phyloP scores from a whole-genome alignment of 2,888 invertebrate species.

The Tenthredo scrophulariae region DNA sequence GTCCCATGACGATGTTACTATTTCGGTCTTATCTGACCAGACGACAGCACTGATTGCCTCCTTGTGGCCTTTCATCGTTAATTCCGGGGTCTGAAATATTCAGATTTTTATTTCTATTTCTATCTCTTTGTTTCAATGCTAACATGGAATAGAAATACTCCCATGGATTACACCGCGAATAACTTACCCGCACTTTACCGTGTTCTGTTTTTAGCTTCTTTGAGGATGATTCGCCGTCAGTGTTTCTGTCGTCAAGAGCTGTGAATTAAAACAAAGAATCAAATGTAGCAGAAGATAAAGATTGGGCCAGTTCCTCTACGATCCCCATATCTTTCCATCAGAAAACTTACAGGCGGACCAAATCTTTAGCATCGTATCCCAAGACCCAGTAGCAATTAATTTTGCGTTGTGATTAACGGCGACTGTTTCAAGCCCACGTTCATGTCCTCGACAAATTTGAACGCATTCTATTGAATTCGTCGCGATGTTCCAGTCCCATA shows the following conservation, averaged over 20 bases:
- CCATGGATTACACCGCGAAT: neutral
- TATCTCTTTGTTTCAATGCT: neutral
- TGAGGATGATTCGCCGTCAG: constrained; percentile 81
- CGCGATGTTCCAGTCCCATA: constrained; percentile 92
- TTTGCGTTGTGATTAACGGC: constrained; percentile 85
- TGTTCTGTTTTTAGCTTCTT: constrained; percentile 82
- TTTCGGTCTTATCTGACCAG: constrained; percentile 90
- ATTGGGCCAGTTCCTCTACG: neutral
- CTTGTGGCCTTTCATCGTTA: constrained; percentile 94
- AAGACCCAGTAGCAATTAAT: constrained; percentile 91
- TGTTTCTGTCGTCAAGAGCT: constrained; percentile 77
- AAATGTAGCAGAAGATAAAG: neutral
- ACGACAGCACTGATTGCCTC: constrained; percentile 92
- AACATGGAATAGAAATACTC: neutral
- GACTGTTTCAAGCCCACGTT: constrained; percentile 94
- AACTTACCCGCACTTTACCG: constrained; percentile 81
- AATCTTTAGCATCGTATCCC: constrained; percentile 95
- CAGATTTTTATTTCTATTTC: neutral
- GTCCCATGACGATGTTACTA: constrained; percentile 96
- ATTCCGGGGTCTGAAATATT: constrained; percentile 84
- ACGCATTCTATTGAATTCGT: constrained; percentile 89
- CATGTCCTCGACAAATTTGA: constrained; percentile 93
- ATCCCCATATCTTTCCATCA: too few species aligned
- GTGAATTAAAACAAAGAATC: constrained; percentile 67
- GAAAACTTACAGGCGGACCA: constrained; percentile 88